Conservation (phyloP, 2,888 invertebrate genomes). For the Apodemia mormo region DNA sequence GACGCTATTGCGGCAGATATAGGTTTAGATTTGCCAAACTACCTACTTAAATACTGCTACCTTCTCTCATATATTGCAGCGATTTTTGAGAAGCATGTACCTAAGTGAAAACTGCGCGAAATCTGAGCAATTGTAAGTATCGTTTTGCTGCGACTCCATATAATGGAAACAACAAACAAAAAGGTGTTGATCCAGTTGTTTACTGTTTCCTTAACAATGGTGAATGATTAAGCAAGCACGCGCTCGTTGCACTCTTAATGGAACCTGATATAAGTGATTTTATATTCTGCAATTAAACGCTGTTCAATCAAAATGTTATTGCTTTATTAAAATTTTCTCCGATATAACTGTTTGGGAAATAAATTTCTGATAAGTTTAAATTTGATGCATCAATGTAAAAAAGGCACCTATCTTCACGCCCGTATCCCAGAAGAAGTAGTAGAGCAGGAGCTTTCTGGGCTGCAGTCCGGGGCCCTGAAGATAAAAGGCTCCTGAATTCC, state of each 20-base stretch:
- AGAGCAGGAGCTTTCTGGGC: too few relatives aligned
- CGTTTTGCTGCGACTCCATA: not conserved
- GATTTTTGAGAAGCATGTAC: not conserved
- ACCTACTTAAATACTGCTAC: too few relatives aligned
- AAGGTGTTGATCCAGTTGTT: not conserved
- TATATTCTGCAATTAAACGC: not conserved
- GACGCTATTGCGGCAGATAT: too few relatives aligned
- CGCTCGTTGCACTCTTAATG: not conserved
- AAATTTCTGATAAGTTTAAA: too few relatives aligned
- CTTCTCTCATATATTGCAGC: too few relatives aligned
- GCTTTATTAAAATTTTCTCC: not conserved
- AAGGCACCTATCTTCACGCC: too few relatives aligned
- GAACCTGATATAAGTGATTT: not conserved
- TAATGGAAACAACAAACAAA: slow-evolving; percentile 3
- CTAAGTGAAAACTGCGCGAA: not conserved
- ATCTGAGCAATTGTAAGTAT: not conserved
- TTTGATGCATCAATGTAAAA: too few relatives aligned
- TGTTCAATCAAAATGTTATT: slow-evolving; percentile 3
- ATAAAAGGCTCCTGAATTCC: too few relatives aligned
- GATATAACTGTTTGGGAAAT: not conserved
- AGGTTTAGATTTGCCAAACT: too few relatives aligned
- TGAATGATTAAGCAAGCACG: not conserved
- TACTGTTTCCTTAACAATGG: slow-evolving; percentile 5
- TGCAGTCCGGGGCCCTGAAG: too few relatives aligned
- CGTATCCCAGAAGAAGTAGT: too few relatives aligned